Conservation (phyloP, 2,797 vertebrate species). For the Sebastolobus alascanus region DNA sequence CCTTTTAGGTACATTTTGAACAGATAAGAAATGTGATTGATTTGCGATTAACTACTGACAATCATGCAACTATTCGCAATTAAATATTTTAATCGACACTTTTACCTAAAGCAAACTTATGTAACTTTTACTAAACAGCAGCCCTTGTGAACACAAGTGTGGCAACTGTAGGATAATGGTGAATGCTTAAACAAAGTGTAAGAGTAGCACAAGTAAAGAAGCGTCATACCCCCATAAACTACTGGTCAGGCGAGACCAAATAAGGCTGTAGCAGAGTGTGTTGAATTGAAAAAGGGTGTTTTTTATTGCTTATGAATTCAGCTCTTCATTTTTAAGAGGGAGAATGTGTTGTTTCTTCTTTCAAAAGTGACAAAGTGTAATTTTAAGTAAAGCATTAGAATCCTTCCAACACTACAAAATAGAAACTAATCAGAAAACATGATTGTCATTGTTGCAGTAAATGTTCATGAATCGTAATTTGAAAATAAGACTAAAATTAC, state of each 20-base stretch:
- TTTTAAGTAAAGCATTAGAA: background rate
- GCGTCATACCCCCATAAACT: background rate
- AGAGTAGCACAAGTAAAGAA: background rate
- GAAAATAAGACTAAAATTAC: slow-evolving; percentile 12
- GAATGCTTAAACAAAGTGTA: background rate
- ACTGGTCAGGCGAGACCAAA: background rate
- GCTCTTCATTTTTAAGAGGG: background rate
- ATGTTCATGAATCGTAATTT: background rate
- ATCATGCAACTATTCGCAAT: too few relatives aligned
- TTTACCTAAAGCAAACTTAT: too few relatives aligned
- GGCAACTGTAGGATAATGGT: too few relatives aligned
- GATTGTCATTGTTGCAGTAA: background rate
- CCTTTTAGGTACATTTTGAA: too few relatives aligned
- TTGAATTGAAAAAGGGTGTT: background rate
- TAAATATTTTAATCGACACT: too few relatives aligned
- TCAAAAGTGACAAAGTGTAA: background rate
- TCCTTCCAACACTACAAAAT: background rate
- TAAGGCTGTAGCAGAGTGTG: background rate
- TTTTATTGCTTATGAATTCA: background rate
- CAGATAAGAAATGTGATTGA: too few relatives aligned
- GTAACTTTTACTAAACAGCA: too few relatives aligned
- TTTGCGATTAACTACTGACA: too few relatives aligned
- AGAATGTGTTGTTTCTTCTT: background rate
- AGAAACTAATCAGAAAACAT: background rate
- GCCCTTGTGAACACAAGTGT: too few relatives aligned